phyloP scores from a whole-genome alignment of 2,888 invertebrate genomes.

The Orgyia antiqua region DNA sequence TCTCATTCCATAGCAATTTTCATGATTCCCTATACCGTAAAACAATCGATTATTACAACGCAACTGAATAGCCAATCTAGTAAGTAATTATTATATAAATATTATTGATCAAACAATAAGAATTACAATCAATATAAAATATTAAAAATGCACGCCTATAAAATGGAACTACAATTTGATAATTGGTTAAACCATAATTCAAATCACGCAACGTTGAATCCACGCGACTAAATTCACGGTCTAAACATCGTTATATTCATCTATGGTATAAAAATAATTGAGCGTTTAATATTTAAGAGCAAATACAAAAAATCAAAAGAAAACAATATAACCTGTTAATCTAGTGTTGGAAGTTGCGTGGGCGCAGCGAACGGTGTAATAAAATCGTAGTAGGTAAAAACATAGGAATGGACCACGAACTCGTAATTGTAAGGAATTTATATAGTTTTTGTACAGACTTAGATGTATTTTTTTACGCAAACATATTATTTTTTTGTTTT shows the following conservation, averaged over 20 bases:
- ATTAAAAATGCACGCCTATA: constrained; percentile 4
- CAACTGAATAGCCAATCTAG: too few species aligned
- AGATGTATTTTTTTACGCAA: constrained; percentile 29
- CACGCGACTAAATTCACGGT: constrained; percentile 28
- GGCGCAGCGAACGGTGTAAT: constrained; percentile 51
- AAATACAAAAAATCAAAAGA: constrained; percentile 22
- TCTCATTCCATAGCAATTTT: too few species aligned
- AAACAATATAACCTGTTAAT: constrained; percentile 35
- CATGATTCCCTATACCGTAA: too few species aligned
- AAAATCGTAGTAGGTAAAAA: constrained; percentile 40
- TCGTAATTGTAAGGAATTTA: constrained; percentile 50
- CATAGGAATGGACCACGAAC: constrained; percentile 41
- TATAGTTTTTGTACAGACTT: constrained; percentile 21
- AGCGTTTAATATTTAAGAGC: constrained; percentile 25
- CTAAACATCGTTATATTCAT: constrained; percentile 12
- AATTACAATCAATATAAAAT: constrained; percentile 1
- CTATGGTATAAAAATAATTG: constrained; percentile 25
- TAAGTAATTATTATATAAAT: too few species aligned
- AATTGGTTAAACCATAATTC: constrained; percentile 6
- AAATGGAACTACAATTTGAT: constrained; percentile 7
- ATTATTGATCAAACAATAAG: background rate
- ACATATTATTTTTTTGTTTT: too few species aligned
- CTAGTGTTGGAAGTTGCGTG: constrained; percentile 46
- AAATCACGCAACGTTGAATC: constrained; percentile 13
- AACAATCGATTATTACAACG: too few species aligned